Conservation (phyloP, 2,797 vertebrate genomes). For the Heliangelus exortis region DNA sequence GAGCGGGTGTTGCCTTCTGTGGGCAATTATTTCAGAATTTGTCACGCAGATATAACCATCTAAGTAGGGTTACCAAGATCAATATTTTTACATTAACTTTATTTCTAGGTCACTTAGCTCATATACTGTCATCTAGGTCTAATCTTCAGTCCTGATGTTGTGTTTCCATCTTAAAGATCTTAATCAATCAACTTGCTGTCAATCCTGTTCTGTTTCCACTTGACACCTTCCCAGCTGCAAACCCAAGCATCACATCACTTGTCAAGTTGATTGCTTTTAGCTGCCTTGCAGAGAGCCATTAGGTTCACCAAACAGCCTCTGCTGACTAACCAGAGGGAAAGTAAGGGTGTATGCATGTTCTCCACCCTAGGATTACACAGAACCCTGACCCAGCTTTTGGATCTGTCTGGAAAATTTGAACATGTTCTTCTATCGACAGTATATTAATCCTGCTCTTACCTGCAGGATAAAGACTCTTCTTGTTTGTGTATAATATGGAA, state of each 20-base stretch:
- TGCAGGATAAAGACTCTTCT: not conserved
- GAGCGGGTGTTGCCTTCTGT: not conserved
- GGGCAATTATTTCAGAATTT: not conserved
- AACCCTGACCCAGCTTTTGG: not conserved
- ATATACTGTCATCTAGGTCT: not conserved
- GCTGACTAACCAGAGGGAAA: not conserved
- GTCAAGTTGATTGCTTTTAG: not conserved
- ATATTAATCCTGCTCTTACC: not conserved
- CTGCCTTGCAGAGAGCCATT: not conserved
- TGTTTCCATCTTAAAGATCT: not conserved
- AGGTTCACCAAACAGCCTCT: not conserved
- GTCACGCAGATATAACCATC: not conserved
- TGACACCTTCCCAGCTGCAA: not conserved
- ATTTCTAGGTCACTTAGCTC: constrained; percentile 17
- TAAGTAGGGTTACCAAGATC: not conserved
- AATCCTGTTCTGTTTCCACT: not conserved
- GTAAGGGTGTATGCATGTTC: not conserved
- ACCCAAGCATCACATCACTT: not conserved
- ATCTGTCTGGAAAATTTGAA: not conserved
- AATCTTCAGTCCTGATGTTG: not conserved
- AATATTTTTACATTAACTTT: constrained; percentile 20
- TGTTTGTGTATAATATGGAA: not conserved
- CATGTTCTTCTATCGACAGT: not conserved
- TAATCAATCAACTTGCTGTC: not conserved
- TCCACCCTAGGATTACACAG: not conserved